Evolutionary conservation across 64 coral and sea anemone species (phyloP), one percentile per base, ranked within the genome.

Genomic region (Catalaphyllia jardinei): DNA sequence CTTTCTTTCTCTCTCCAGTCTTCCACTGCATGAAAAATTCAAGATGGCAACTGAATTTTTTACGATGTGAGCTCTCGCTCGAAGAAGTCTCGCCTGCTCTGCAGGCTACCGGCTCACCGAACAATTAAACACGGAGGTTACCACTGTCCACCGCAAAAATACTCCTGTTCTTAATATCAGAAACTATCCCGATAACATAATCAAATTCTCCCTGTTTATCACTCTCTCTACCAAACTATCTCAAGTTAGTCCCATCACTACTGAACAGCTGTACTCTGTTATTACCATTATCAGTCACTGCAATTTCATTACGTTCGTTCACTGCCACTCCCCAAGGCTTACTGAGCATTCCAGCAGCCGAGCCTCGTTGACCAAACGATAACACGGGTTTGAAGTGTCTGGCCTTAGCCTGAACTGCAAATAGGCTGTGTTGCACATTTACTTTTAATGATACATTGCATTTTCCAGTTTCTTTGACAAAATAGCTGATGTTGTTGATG

Each of bases 281-380:
- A 8, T 91, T 90, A 38, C 72, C 74, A 78, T 51, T 74, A 24
- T 90, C 89, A 28, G 89, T 90, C 51, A 91, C 89, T 3, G 71
- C 49, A 28, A 91, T 91, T 4, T 80, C 60, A 12, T 80, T 51
- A 16, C 67, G 80, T 22, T 28, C 49, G 74, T 90, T 71, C 3
- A 83, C 65, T 10, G 89, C 80, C 33, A 90, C 50, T 16, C 89
- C 89, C 25, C 79, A 75, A 1, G 79, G 79, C 0, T 63, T 50
- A 12, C 72, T 73, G 1, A 83, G 74, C 52, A 73, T 78, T 1
- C 89, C 89, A 12, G 46, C 89, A n/a, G 59, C 74, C 31, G 64
- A 82, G 13, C 78, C 89, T 29, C 74, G 67, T 29, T 67, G 35
- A 17, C 89, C 78, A 83, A 90, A 90, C 30, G 89, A 90, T 4